Percentiles rank a stretch among this genome's conserved stretches.
phyloP scores from a whole-genome alignment of 2,797 vertebrate species.

The Labroides dimidiatus region DNA sequence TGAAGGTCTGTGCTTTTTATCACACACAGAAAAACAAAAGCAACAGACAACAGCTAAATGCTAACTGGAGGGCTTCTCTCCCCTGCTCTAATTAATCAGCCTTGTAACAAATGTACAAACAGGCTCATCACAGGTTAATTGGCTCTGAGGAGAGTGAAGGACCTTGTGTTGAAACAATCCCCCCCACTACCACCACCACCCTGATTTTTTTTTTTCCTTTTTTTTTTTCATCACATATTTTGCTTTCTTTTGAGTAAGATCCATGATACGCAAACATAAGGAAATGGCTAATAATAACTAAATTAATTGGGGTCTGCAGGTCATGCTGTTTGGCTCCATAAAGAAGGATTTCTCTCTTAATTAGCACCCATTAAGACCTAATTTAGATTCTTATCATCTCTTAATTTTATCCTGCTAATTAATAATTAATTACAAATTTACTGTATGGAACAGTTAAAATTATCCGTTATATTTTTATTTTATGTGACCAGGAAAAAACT shows the following conservation, averaged over 20 bases:
- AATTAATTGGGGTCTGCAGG: slow-evolving; percentile 87
- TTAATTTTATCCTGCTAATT: slow-evolving; percentile 86
- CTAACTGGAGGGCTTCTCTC: slow-evolving; percentile 83
- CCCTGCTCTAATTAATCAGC: slow-evolving; percentile 89
- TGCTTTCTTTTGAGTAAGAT: slow-evolving; percentile 45
- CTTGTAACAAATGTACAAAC: slow-evolving; percentile 83
- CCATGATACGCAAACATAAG: slow-evolving; percentile 63
- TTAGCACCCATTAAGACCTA: slow-evolving; percentile 85
- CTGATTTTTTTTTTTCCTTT: no score
- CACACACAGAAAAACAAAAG: slow-evolving; percentile 71
- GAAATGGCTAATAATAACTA: slow-evolving; percentile 82
- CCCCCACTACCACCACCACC: background rate
- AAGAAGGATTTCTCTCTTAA: slow-evolving; percentile 82
- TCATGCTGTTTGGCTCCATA: slow-evolving; percentile 81
- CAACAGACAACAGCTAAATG: slow-evolving; percentile 79
- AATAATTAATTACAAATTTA: slow-evolving; percentile 83
- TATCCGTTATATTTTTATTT: slow-evolving; percentile 53
- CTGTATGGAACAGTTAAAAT: slow-evolving; percentile 56
- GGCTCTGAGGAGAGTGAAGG: slow-evolving; percentile 74
- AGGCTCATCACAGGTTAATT: slow-evolving; percentile 88
- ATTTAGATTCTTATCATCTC: slow-evolving; percentile 84
- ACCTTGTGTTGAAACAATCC: slow-evolving; percentile 63
- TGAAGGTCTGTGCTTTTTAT: slow-evolving; percentile 77
- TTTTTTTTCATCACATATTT: slow-evolving; percentile 45
- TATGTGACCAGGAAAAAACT: slow-evolving; percentile 49